A percentile compares a stretch with the other conserved stretches of the same genome.
Evolutionary conservation across 2,797 vertebrate species (phyloP).

Genomic region (Mormyrus hasselquistii): DNA sequence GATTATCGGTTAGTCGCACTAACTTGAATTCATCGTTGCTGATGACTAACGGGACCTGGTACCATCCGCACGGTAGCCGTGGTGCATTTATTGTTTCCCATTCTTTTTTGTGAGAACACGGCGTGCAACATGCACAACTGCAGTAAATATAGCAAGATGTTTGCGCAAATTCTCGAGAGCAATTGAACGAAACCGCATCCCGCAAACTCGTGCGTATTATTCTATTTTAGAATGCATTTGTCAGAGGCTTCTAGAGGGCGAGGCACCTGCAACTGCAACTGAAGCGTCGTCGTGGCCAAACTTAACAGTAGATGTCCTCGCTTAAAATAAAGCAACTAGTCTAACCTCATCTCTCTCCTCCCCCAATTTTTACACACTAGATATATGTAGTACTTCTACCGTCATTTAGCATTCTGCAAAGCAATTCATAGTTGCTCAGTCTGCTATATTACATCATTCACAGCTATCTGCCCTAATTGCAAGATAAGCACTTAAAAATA

Average conservation of each 20-base stretch:
- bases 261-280: not conserved
- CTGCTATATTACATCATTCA: not conserved
- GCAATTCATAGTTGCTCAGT: not conserved
- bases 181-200: not conserved
- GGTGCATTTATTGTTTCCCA: not conserved
- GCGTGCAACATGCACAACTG: not conserved
- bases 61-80: not conserved
- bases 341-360: not conserved
- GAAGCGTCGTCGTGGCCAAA: not conserved
- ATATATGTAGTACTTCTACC: not conserved
- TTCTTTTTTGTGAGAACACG: not conserved
- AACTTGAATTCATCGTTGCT: not conserved
- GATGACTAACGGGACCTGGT: not conserved
- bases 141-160: not conserved
- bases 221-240: not conserved
- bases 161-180: not conserved
- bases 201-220: not conserved
- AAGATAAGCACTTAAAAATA: not conserved
- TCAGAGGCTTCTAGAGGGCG: not conserved
- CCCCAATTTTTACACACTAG: not conserved
- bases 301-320: not conserved
- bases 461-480: not conserved
- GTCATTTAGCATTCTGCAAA: not conserved
- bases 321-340: not conserved
- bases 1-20: not conserved